phyloP scores from a whole-genome alignment of 2,888 invertebrate genomes.

The Rhabditophanes sp. region DNA sequence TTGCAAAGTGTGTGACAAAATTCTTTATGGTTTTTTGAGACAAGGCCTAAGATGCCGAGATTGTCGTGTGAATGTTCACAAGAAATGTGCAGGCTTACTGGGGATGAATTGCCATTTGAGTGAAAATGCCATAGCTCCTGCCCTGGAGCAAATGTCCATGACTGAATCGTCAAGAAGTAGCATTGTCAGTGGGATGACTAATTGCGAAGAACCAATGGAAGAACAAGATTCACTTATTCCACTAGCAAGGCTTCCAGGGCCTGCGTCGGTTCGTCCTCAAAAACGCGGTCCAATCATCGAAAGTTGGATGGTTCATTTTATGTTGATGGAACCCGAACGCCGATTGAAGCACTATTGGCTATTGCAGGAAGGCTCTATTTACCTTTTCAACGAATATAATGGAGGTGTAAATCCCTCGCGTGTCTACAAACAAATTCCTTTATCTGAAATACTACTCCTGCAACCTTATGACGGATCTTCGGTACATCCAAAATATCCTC shows the following conservation, averaged over 20 bases:
- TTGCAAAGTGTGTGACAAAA: constrained; percentile 42
- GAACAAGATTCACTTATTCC: constrained; percentile 25
- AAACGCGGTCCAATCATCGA: constrained; percentile 21
- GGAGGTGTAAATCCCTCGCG: constrained; percentile 35
- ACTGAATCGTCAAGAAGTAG: constrained; percentile 3
- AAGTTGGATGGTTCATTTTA: constrained; percentile 44
- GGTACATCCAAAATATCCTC: constrained; percentile 28
- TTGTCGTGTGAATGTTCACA: constrained; percentile 43
- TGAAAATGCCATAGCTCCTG: constrained; percentile 16
- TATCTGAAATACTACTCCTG: constrained; percentile 35
- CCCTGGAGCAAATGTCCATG: constrained; percentile 16
- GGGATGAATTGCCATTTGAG: constrained; percentile 31
- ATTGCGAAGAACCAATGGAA: constrained; percentile 1
- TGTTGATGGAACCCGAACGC: constrained; percentile 26
- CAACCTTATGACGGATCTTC: constrained; percentile 35
- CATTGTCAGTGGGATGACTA: constrained; percentile 1
- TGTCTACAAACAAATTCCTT: constrained; percentile 27
- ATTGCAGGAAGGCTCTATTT: constrained; percentile 29
- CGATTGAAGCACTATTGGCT: constrained; percentile 43
- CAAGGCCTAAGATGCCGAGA: constrained; percentile 43
- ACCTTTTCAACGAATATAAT: constrained; percentile 38
- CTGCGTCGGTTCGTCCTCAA: constrained; percentile 7
- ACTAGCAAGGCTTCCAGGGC: constrained; percentile 23
- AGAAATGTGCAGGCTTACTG: constrained; percentile 34
- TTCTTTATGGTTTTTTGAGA: constrained; percentile 42